These are phyloP conservation scores for Mesembrinibis cayennensis DNA, from an alignment of 2,113 vertebrate genomes.

Conservation along the genomic window DNA sequence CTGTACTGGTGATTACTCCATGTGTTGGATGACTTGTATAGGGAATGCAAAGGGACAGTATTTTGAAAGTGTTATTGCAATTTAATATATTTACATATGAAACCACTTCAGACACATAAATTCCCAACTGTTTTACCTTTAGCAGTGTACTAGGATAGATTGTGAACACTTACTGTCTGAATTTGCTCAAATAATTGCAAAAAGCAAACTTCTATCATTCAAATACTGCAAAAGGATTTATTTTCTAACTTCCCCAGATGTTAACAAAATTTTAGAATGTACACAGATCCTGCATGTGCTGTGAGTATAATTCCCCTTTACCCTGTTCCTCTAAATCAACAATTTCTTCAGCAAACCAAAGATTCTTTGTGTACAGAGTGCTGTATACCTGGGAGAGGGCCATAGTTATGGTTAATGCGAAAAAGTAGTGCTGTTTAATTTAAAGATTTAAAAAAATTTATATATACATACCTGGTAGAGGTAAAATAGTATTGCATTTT, in stretches of 20 bases:
- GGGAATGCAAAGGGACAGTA: not conserved
- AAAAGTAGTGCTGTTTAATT: not conserved
- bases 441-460: fast-evolving
- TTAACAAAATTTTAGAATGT: not conserved
- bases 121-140: not conserved
- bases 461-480: not conserved
- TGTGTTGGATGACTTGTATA: not conserved
- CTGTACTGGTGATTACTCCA: not conserved
- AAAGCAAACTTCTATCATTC: not conserved
- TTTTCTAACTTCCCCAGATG: not conserved
- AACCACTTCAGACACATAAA: not conserved
- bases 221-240: not conserved
- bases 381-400: not conserved
- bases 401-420: not conserved
- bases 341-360: not conserved
- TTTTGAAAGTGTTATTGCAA: not conserved
- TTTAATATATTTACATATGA: not conserved
- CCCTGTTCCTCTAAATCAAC: not conserved
- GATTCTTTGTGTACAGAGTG: not conserved
- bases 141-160: not conserved
- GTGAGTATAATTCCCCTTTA: not conserved
- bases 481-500: not conserved
- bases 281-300: not conserved
- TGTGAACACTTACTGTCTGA: not conserved
- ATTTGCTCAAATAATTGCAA: not conserved